Base-by-base conservation (phyloP, 92 coral and sea anemone genomes). In the Phenganax marumi region DNA sequence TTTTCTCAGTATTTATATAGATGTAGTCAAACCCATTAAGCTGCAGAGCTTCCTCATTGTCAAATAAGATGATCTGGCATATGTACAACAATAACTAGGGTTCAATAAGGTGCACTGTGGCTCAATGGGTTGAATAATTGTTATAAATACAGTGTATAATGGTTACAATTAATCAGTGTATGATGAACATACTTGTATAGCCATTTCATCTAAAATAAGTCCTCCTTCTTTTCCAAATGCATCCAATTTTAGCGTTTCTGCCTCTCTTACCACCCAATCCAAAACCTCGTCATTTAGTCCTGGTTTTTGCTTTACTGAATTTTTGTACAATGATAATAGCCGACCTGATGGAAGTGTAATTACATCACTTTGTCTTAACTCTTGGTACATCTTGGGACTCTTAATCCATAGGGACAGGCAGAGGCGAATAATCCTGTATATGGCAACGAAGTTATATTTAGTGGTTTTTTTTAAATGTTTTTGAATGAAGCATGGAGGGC, bases 291-390 rank as follows among this genome's bases (percentile, higher is more conserved):
- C 61, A 63, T 81, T 81, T 10, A 81, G 14, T 19, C 85, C 85
- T 12, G 76, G 62, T 10, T 81, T 66, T 68, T 81, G 85, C 19
- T 22, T 26, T 14, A 65, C 76, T 24, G 76, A 81, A 50, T 68
- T 66, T 47, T 81, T 81, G 54, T 81, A 81, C 23, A 46, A 47
- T 49, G 46, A 51, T 13, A 81, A 79, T 16, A 85, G 55, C 3
- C 88, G 25, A 0, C 88, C 88, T 33, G 88, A 85, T 18, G 85
- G 80, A 8, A 85, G 77, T 6, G 43, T 79, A 22, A 85, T 68
- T 48, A 85, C 56, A 50, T 70, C 84, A 63, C 85, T 81, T 63
- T 64, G 49, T 43, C 58, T 19, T n/a, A 81, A 76, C 54, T 81
- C 85, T n/a, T 81, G 19, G 18, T 81, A 81, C 50, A 51, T 61